Percentiles rank a stretch among this genome's conserved stretches.
These are phyloP conservation scores for Seriola dumerili DNA, from an alignment of 2,113 vertebrate genomes.

Conservation along the genomic window DNA sequence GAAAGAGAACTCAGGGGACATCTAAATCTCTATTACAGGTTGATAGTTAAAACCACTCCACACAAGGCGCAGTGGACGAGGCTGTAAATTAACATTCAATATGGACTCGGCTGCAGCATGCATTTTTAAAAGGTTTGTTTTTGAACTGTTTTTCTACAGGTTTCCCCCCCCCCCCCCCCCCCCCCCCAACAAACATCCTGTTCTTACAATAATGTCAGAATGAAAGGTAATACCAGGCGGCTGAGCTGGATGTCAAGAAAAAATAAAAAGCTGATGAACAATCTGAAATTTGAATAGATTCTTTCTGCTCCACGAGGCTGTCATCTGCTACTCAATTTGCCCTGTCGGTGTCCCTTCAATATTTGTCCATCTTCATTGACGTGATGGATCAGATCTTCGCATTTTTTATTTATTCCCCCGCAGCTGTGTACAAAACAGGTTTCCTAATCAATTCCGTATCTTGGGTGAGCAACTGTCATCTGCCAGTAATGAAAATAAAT, in stretches of 20 bases:
- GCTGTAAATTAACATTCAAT: constrained; percentile 61
- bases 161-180: background rate
- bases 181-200: constrained; percentile 15
- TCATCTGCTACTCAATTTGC: constrained; percentile 66
- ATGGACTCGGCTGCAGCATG: constrained; percentile 9
- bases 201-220: constrained; percentile 29
- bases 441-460: constrained; percentile 75
- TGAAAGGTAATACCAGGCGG: constrained; percentile 25
- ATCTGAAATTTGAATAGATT: constrained; percentile 57
- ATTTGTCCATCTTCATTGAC: constrained; percentile 76
- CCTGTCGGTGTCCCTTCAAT: constrained; percentile 61
- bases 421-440: constrained; percentile 62
- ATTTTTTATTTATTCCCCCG: constrained; percentile 50
- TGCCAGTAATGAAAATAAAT: constrained; percentile 84
- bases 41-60: constrained; percentile 66
- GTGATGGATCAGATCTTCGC: constrained; percentile 67
- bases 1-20: constrained; percentile 50
- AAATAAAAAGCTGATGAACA: constrained; percentile 24
- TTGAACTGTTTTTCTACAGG: background rate
- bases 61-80: background rate
- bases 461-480: constrained; percentile 77
- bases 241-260: constrained; percentile 39
- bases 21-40: constrained; percentile 61
- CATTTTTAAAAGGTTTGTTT: constrained; percentile 17
- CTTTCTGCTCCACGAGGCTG: constrained; percentile 65